Percentiles rank a stretch among this genome's conserved stretches.
Conservation (phyloP, 2,113 vertebrate genomes). For the Lota lota region DNA sequence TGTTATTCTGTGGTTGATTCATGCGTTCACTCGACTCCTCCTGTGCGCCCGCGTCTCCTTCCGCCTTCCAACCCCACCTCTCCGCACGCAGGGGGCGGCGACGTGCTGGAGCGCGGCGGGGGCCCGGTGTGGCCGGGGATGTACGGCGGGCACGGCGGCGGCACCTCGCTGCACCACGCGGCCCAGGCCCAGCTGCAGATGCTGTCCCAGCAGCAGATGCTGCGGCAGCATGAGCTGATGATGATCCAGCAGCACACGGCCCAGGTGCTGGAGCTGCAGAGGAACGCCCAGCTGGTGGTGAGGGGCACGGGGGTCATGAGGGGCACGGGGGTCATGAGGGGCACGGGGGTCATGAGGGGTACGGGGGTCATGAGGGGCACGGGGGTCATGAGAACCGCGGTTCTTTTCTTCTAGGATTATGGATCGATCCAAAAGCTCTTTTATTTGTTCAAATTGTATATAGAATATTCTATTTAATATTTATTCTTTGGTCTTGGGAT, state of each 20-base stretch:
- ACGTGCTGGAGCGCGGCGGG: slow-evolving; percentile 88
- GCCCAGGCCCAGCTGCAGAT: slow-evolving; percentile 96
- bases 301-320: slow-evolving; percentile 17
- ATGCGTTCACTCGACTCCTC: too few species aligned
- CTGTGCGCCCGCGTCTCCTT: background rate
- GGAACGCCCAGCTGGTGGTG: slow-evolving; percentile 77
- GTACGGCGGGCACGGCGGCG: slow-evolving; percentile 71
- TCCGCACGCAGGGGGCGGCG: slow-evolving; percentile 75
- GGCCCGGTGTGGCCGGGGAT: slow-evolving; percentile 88
- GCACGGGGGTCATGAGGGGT: too few species aligned
- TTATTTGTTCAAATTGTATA: too few species aligned
- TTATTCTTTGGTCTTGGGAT: too few species aligned
- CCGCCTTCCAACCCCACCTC: background rate
- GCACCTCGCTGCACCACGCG: slow-evolving; percentile 90
- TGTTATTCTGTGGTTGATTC: too few species aligned
- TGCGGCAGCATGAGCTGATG: slow-evolving; percentile 92
- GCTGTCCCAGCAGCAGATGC: slow-evolving; percentile 94
- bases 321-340: too few species aligned
- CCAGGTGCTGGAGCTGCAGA: slow-evolving; percentile 93
- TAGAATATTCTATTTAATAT: too few species aligned
- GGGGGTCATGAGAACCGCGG: too few species aligned
- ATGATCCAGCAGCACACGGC: slow-evolving; percentile 96
- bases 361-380: too few species aligned
- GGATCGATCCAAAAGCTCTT: too few species aligned
- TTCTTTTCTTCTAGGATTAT: too few species aligned